Percentiles rank a stretch among this genome's conserved stretches.
These are phyloP conservation scores for Rhagologus leucostigma DNA, from an alignment of 2,113 vertebrate genomes.

Conservation along the genomic window DNA sequence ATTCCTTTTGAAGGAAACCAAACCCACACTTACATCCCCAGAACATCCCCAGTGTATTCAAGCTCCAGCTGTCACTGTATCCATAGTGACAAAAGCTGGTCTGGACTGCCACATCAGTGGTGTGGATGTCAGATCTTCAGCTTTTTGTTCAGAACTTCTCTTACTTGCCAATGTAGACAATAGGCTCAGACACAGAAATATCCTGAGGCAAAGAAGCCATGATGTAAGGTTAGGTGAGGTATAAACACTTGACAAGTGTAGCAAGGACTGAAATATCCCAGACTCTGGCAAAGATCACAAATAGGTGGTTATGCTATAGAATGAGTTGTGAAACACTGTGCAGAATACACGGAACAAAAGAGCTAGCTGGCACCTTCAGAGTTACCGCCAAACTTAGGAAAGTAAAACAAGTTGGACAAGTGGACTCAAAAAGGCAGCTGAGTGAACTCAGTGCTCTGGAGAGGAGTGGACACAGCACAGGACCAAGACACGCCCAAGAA, in stretches of 20 bases:
- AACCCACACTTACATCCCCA: not conserved
- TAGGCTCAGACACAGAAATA: not conserved
- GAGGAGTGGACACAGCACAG: fast-evolving
- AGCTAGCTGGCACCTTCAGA: not conserved
- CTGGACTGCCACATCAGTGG: not conserved
- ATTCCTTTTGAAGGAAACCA: not conserved
- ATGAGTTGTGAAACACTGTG: not conserved
- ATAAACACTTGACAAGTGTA: not conserved
- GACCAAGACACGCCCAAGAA: not conserved
- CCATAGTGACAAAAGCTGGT: not conserved
- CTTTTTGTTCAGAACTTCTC: not conserved
- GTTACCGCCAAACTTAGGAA: not conserved
- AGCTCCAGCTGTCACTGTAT: not conserved
- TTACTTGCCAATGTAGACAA: not conserved
- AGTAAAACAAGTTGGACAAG: not conserved
- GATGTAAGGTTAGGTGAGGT: not conserved
- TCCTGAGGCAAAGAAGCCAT: not conserved
- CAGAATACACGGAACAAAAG: not conserved
- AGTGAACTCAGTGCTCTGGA: not conserved
- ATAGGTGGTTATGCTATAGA: not conserved
- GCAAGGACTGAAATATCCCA: not conserved
- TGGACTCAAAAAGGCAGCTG: no score
- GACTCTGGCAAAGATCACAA: not conserved
- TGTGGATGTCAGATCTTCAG: not conserved
- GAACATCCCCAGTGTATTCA: fast-evolving